These are phyloP conservation scores for Poliocrania exsul DNA, from an alignment of 2,797 vertebrate species.

Conservation along the genomic window DNA sequence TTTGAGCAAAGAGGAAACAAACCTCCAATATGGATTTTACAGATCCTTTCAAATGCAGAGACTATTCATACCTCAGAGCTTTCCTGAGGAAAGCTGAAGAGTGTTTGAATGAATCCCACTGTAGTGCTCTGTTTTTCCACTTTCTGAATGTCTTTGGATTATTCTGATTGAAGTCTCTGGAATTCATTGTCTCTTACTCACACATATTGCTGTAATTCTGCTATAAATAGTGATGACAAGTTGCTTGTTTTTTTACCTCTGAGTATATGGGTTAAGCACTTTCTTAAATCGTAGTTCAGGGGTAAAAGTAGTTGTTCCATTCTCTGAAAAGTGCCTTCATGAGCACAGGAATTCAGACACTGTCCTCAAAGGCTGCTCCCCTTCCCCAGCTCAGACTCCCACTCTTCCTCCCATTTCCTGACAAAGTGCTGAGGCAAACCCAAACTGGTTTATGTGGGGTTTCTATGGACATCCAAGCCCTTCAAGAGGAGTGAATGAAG, in stretches of 20 bases:
- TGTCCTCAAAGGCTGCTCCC: background rate
- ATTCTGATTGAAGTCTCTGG: constrained; percentile 17
- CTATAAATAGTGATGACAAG: background rate
- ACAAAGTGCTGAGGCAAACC: background rate
- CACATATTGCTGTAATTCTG: background rate
- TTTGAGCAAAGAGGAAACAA: constrained; percentile 41
- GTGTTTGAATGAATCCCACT: constrained; percentile 1
- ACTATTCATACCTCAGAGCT: constrained; percentile 1
- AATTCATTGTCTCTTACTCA: background rate
- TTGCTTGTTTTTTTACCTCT: background rate
- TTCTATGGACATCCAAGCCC: background rate
- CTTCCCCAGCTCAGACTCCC: background rate
- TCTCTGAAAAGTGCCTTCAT: background rate
- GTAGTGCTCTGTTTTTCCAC: background rate
- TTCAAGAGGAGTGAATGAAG: background rate
- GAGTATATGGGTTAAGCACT: background rate
- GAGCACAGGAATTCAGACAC: background rate
- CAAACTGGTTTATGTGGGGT: background rate
- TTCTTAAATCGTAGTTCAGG: background rate
- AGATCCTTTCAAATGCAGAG: background rate
- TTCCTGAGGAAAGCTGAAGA: background rate
- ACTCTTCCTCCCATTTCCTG: background rate
- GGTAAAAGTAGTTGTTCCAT: background rate
- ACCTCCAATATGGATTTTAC: constrained; percentile 7
- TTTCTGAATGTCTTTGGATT: background rate